Base-by-base conservation (phyloP, 2,888 invertebrate species). In the Chrysolina oricalcia region DNA sequence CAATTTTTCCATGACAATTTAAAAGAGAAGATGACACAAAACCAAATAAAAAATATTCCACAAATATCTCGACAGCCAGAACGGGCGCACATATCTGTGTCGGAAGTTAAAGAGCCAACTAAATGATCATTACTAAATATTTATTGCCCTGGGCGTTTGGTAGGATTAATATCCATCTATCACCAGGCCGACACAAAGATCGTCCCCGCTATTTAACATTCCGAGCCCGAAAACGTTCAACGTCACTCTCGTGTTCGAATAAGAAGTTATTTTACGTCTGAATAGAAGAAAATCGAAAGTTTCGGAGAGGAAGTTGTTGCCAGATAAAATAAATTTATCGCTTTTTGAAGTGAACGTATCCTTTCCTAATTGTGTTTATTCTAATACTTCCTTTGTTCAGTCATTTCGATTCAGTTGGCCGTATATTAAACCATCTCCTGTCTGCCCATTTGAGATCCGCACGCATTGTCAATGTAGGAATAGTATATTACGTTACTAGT, bases 71-170 rank as follows among this genome's bases (percentile, higher is more conserved):
- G 81, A 83, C 84, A 78, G 80, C 73, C 73, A 74, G 59, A 71
- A 66, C 63, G 66, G 76, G 73, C 81, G 78, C 85, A 84, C 85
- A 85, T 86, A 85, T 87, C 85, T 85, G 84, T 86, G 87, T 87
- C 87, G 87, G 87, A 88, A 88, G 88, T 87, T 86, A 87, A 87
- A 86, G 85, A 86, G 85, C 85, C 86, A 87, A 86, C 88, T 88
- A 88, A 88, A 88, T 85, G 87, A 87, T 88, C 88, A 87, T 88
- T 87, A 88, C 87, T 84, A 87, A 86, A 87, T 88, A 88, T 88
- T 88, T 88, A 88, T 88, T 88, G 85, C 87, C 83, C 77, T 79
- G 83, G 85, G 84, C 86, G 84, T 86, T 87, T 85, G 82, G 82
- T 79, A 79, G 86, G 83, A 87, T 86, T 87, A 86, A 87, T 87